phyloP scores from a whole-genome alignment of 1,140 invertebrate species.

The Fopius arisanus region DNA sequence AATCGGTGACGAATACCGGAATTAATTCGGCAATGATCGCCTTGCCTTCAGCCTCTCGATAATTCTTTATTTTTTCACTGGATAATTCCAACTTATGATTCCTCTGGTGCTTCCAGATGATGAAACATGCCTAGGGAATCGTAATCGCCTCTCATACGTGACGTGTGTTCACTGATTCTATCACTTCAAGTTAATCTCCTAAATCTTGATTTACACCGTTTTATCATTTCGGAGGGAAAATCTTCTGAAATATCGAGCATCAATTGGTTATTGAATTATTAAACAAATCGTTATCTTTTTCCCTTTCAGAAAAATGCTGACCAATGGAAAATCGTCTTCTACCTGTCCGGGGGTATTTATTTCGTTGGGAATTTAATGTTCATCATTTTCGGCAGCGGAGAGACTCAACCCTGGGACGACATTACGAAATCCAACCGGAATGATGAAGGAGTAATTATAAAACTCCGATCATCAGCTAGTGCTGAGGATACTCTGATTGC shows the following conservation, averaged over 20 bases:
- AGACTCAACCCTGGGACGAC: constrained; percentile 21
- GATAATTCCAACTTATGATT: too few relatives aligned
- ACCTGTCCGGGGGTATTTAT: constrained; percentile 16
- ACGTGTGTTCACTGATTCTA: neutral
- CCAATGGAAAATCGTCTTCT: constrained; percentile 24
- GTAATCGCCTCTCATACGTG: neutral
- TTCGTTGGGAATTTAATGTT: constrained; percentile 29
- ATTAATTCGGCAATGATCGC: too few relatives aligned
- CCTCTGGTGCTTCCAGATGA: too few relatives aligned
- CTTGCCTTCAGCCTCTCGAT: too few relatives aligned
- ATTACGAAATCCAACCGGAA: neutral
- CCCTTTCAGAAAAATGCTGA: neutral
- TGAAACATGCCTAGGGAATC: too few relatives aligned
- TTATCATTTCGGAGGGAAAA: too few relatives aligned
- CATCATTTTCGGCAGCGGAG: constrained; percentile 15
- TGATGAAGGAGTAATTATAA: neutral
- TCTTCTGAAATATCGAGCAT: too few relatives aligned
- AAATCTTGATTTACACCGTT: too few relatives aligned
- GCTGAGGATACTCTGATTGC: neutral
- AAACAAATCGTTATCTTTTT: constrained; percentile 1
- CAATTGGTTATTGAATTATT: neutral
- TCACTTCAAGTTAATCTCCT: too few relatives aligned
- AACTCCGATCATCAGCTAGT: neutral
- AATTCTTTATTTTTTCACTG: too few relatives aligned
- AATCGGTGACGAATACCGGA: too few relatives aligned